phyloP scores from a whole-genome alignment of 2,888 invertebrate genomes.

The Cepaea hortensis region DNA sequence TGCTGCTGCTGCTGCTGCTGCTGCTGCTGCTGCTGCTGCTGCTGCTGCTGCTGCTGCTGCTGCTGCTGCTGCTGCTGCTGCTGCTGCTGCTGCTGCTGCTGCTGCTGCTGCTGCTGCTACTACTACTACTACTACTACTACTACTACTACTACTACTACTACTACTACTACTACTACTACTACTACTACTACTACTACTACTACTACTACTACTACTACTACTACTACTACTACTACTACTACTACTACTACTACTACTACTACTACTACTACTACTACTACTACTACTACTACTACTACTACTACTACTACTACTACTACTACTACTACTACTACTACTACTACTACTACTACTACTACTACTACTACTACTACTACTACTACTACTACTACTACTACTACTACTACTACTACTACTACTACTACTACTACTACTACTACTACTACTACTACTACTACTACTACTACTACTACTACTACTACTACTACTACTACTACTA shows the following conservation, averaged over 20 bases:
- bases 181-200: too few species aligned
- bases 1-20: not conserved
- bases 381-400: not conserved
- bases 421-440: constrained; percentile 12
- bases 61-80: not conserved
- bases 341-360: not conserved
- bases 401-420: constrained; percentile 2
- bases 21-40: not conserved
- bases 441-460: constrained; percentile 4
- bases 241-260: not conserved
- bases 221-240: not conserved
- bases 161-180: too few species aligned
- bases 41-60: not conserved
- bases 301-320: too few species aligned
- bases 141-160: not conserved
- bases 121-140: constrained; percentile 6
- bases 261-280: not conserved
- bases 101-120: not conserved
- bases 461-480: constrained; percentile 5
- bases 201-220: not conserved
- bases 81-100: not conserved
- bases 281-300: too few species aligned
- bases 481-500: not conserved
- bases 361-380: too few species aligned
- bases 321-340: too few species aligned